Conservation (phyloP, 2,888 invertebrate species). For the Sphaerophoria rueppellii region DNA sequence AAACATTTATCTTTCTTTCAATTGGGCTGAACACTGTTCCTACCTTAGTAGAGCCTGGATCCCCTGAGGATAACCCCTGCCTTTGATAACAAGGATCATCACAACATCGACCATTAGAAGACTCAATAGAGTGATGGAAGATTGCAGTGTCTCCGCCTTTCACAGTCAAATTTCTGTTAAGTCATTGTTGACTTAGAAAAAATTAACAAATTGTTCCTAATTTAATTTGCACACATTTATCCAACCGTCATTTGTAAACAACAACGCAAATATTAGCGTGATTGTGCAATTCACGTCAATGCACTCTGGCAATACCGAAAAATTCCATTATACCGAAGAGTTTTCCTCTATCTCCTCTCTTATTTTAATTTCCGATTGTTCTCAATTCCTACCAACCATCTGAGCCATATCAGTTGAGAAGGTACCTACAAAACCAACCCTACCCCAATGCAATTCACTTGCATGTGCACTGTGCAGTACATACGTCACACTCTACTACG, state of each 20-base stretch:
- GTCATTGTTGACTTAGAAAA: too few species aligned
- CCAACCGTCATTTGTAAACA: too few species aligned
- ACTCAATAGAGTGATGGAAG: too few species aligned
- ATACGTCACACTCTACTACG: constrained; percentile 65
- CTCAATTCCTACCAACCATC: constrained; percentile 54
- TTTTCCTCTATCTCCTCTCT: constrained; percentile 20
- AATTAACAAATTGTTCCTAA: background rate
- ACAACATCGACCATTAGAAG: too few species aligned
- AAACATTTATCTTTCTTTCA: too few species aligned
- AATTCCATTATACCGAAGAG: constrained; percentile 23
- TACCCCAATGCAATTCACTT: constrained; percentile 29
- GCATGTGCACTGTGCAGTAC: constrained; percentile 36
- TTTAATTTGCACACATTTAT: background rate
- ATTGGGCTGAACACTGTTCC: too few species aligned
- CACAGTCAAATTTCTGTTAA: too few species aligned
- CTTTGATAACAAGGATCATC: too few species aligned
- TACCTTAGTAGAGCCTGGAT: too few species aligned
- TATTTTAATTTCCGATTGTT: constrained; percentile 60
- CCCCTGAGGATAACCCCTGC: too few species aligned
- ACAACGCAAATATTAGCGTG: too few species aligned
- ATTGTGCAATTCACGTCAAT: background rate
- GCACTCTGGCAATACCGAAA: constrained; percentile 44
- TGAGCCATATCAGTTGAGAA: background rate
- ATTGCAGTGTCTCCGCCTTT: too few species aligned
- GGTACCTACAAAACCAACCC: background rate